Evolutionary conservation across 2,888 invertebrate genomes (phyloP).

Genomic region (Autographa pulchrina): DNA sequence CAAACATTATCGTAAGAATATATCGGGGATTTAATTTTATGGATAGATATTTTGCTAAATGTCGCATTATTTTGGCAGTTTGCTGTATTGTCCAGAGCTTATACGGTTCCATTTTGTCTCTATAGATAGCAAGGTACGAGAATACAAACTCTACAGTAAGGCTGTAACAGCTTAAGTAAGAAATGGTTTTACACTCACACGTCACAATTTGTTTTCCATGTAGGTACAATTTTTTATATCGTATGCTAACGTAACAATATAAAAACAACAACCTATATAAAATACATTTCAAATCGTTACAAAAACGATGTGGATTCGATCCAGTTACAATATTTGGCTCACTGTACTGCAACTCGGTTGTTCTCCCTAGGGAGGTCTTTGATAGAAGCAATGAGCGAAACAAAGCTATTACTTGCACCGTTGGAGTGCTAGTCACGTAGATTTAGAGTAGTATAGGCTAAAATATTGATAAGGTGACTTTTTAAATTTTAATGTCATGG

Average conservation of each 20-base stretch:
- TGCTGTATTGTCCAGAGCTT: not conserved
- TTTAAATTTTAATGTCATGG: too few relatives aligned
- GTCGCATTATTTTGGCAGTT: not conserved
- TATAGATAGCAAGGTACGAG: too few relatives aligned
- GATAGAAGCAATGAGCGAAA: conserved; percentile 39
- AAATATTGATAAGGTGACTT: conserved; percentile 8
- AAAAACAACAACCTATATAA: not conserved
- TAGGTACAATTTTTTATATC: too few relatives aligned
- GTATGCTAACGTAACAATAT: too few relatives aligned
- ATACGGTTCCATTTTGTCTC: too few relatives aligned
- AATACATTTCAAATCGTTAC: not conserved
- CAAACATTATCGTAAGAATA: conserved; percentile 8
- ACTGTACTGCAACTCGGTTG: conserved; percentile 5
- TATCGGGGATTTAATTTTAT: not conserved
- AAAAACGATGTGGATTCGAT: not conserved
- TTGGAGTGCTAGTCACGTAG: conserved; percentile 20
- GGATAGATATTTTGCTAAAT: not conserved
- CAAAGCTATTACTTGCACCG: conserved; percentile 37
- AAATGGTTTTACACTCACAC: too few relatives aligned
- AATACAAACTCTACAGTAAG: too few relatives aligned
- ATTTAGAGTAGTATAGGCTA: conserved; percentile 21
- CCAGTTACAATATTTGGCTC: not conserved
- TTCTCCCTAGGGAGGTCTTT: conserved; percentile 27
- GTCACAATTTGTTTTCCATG: too few relatives aligned
- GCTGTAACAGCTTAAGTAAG: too few relatives aligned